These are phyloP conservation scores for Mus pahari DNA, from an alignment of 2,113 vertebrate species.

Conservation along the genomic window DNA sequence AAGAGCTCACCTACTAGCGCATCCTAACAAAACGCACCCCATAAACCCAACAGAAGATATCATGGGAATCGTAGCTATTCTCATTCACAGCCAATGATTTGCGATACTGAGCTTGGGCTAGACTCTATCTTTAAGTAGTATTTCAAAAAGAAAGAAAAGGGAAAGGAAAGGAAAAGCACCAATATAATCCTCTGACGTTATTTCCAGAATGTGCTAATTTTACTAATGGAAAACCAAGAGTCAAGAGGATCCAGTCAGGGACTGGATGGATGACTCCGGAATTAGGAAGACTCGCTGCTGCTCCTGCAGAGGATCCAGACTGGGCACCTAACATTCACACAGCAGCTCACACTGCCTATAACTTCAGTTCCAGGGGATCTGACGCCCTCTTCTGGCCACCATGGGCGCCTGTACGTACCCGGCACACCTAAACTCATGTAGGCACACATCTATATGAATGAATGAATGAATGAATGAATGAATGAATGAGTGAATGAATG, in stretches of 20 bases:
- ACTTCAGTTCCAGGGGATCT: neutral
- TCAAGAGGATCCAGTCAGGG: neutral
- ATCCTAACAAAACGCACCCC: neutral
- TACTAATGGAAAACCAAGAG: neutral
- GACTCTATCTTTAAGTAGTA: neutral
- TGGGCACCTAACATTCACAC: neutral
- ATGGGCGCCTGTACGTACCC: neutral
- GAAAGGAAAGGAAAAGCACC: neutral
- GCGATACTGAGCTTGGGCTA: neutral
- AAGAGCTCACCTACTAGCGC: neutral
- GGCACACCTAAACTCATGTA: neutral
- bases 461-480: neutral
- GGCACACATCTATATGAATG: neutral
- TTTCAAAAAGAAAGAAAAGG: neutral
- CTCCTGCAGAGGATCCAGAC: neutral
- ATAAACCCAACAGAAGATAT: neutral
- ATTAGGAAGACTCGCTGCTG: neutral
- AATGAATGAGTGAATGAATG: neutral
- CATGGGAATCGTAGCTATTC: neutral
- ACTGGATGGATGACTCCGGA: neutral
- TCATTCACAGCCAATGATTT: neutral
- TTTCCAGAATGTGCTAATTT: neutral
- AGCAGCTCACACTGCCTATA: neutral
- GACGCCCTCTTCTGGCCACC: neutral
- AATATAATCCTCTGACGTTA: neutral